These are phyloP conservation scores for Oreochromis niloticus DNA, from an alignment of 2,113 vertebrate species.

Conservation along the genomic window DNA sequence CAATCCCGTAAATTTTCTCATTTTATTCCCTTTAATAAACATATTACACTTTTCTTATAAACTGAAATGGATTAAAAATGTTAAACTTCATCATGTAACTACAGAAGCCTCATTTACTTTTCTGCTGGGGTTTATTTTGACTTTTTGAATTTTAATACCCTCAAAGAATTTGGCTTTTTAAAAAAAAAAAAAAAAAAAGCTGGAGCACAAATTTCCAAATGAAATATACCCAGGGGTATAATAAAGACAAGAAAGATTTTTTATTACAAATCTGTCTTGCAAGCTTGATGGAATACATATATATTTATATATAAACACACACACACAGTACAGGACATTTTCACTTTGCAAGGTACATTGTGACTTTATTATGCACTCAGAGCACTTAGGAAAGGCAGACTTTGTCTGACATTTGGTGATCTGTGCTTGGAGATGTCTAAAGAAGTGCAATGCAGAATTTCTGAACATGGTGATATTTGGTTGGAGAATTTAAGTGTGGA, in stretches of 20 bases:
- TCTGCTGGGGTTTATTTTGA: neutral
- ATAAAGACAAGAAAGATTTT: neutral
- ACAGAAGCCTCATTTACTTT: neutral
- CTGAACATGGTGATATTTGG: neutral
- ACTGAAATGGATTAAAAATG: neutral
- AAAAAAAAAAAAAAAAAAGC: neutral
- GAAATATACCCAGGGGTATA: neutral
- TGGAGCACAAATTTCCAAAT: neutral
- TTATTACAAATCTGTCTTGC: neutral
- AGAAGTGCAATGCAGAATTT: neutral
- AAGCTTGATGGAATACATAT: neutral
- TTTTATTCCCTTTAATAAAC: neutral
- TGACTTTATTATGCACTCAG: neutral
- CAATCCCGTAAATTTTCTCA: neutral
- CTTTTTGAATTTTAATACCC: neutral
- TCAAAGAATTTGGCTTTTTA: neutral
- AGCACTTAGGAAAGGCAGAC: neutral
- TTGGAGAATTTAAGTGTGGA: neutral
- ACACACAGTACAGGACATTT: neutral
- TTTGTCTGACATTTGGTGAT: neutral
- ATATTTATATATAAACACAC: fast-evolving
- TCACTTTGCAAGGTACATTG: neutral
- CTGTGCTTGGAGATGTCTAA: neutral
- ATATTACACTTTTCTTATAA: neutral
- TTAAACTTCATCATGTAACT: neutral